phyloP scores from a whole-genome alignment of 30 jellyfish, hydroid and myxozoan species.

The Hydractinia echinata region DNA sequence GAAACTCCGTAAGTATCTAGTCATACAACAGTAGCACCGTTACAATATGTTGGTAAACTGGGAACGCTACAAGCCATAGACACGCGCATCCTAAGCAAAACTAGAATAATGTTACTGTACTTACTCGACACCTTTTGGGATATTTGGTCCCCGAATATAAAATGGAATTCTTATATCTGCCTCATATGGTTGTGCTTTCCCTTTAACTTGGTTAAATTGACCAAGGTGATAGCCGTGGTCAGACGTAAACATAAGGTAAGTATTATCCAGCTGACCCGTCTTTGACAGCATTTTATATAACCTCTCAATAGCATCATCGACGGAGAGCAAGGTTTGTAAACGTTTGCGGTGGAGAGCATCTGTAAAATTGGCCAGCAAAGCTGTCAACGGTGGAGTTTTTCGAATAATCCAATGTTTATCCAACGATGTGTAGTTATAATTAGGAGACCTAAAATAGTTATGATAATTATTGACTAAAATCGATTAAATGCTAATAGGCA shows the following conservation, averaged over 20 bases:
- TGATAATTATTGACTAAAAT: neutral
- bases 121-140: slow-evolving; percentile 62
- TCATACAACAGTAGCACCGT: no score
- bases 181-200: slow-evolving; percentile 92
- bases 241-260: slow-evolving; percentile 75
- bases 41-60: neutral
- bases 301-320: slow-evolving; percentile 78
- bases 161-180: slow-evolving; percentile 79
- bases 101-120: neutral
- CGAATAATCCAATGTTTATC: slow-evolving; percentile 89
- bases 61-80: neutral
- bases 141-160: slow-evolving; percentile 82
- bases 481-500: neutral
- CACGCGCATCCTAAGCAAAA: neutral
- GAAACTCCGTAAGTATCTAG: no score
- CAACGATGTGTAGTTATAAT: slow-evolving; percentile 50
- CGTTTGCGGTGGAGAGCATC: slow-evolving; percentile 82
- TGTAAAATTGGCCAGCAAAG: slow-evolving; percentile 39
- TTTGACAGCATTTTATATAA: slow-evolving; percentile 44
- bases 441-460: slow-evolving; percentile 48
- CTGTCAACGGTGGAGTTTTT: slow-evolving; percentile 52
- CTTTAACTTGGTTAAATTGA: slow-evolving; percentile 73
- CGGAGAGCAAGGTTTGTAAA: slow-evolving; percentile 64
- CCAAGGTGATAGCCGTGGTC: slow-evolving; percentile 94
- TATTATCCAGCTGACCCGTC: slow-evolving; percentile 54